Evolutionary conservation across 2,113 vertebrate genomes (phyloP).

Genomic region (Tragelaphus imberbis): DNA sequence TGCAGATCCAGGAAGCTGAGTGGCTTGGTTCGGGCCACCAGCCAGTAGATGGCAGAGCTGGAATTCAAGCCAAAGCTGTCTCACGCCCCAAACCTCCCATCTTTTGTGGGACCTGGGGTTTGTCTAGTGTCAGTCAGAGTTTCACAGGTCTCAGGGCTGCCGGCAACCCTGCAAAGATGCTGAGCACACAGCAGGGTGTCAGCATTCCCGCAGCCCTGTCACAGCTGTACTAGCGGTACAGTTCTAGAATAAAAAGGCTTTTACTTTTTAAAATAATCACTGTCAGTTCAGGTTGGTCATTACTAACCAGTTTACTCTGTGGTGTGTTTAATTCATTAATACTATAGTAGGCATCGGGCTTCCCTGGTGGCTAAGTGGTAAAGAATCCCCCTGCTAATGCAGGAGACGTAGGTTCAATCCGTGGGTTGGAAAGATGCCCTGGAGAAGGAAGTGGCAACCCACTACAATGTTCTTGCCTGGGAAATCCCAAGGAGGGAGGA

Average conservation of each 20-base stretch:
- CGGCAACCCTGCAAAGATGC: background rate
- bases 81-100: fast-evolving
- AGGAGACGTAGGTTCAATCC: background rate
- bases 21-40: background rate
- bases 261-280: background rate
- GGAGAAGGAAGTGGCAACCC: background rate
- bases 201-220: fast-evolving
- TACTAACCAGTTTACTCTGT: background rate
- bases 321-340: background rate
- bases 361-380: background rate
- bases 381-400: background rate
- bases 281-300: background rate
- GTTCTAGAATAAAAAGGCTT: background rate
- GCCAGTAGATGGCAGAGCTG: conserved; percentile 36
- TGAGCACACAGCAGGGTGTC: background rate
- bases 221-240: fast-evolving
- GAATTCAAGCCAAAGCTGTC: background rate
- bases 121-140: background rate
- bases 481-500: background rate
- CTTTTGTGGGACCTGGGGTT: background rate
- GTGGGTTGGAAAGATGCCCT: background rate
- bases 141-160: background rate
- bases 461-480: background rate
- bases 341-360: no score
- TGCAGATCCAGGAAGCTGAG: background rate